Conservation (phyloP, 2,888 invertebrate genomes). For the Epinotia ramella region DNA sequence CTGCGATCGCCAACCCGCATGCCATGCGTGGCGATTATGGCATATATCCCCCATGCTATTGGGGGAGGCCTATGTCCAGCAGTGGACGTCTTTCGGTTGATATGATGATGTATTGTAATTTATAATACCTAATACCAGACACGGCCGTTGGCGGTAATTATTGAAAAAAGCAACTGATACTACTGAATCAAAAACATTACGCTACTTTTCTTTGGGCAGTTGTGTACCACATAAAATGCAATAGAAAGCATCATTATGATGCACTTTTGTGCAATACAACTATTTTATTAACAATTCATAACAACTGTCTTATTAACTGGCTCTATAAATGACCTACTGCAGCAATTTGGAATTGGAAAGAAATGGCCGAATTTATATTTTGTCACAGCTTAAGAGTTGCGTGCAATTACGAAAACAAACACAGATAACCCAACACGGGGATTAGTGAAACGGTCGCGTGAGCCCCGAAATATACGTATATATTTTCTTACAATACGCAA, state of each 20-base stretch:
- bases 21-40: no score
- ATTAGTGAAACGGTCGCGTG: slow-evolving; percentile 41
- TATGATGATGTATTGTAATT: no score
- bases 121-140: no score
- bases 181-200: not conserved
- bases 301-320: not conserved
- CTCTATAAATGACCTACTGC: not conserved
- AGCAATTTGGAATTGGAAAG: slow-evolving; percentile 3
- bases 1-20: no score
- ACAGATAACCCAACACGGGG: slow-evolving; percentile 41
- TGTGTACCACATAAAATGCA: not conserved
- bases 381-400: slow-evolving; percentile 34
- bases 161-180: not conserved
- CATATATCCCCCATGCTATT: no score
- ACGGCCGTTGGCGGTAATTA: not conserved
- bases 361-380: slow-evolving; percentile 29
- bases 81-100: no score
- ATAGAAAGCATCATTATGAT: not conserved
- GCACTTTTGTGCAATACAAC: no score
- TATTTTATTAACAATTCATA: no score
- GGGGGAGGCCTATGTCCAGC: no score
- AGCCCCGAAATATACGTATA: slow-evolving; percentile 13
- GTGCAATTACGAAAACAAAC: slow-evolving; percentile 44
- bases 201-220: no score
- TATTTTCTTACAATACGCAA: slow-evolving; percentile 11